Conservation (phyloP, 2,113 vertebrate species). For the Neomonachus schauinslandi region DNA sequence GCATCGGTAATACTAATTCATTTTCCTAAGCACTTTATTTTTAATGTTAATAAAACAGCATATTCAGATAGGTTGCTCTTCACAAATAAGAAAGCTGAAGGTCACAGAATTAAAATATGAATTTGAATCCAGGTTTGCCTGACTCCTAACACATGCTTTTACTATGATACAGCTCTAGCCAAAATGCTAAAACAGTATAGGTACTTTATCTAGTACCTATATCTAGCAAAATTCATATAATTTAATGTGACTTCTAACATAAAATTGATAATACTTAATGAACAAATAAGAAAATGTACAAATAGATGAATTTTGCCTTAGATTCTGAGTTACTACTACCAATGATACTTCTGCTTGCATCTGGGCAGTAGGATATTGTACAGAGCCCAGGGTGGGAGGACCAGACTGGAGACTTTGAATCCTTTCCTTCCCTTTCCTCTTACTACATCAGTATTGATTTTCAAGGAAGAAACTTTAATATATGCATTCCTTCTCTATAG, state of each 20-base stretch:
- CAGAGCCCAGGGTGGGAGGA: not conserved
- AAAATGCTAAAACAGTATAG: not conserved
- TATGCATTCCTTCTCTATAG: not conserved
- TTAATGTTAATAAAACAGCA: not conserved
- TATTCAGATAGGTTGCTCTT: not conserved
- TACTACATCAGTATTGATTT: not conserved
- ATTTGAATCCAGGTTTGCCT: not conserved
- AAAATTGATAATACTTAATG: not conserved
- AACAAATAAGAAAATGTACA: not conserved
- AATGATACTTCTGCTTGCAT: not conserved
- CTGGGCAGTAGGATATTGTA: not conserved
- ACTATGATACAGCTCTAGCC: not conserved
- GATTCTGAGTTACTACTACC: not conserved
- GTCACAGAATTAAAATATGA: not conserved
- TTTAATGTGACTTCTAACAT: not conserved
- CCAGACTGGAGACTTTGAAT: not conserved
- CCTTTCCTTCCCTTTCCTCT: not conserved
- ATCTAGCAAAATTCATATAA: too few relatives aligned
- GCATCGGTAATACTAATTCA: conserved; percentile 5
- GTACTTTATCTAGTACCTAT: too few relatives aligned
- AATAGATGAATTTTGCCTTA: not conserved
- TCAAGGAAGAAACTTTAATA: not conserved
- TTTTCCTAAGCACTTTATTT: conserved; percentile 12
- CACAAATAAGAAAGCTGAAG: conserved; percentile 33
- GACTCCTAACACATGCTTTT: not conserved